phyloP scores from a whole-genome alignment of 2,888 invertebrate genomes.

The Nemurella pictetii region DNA sequence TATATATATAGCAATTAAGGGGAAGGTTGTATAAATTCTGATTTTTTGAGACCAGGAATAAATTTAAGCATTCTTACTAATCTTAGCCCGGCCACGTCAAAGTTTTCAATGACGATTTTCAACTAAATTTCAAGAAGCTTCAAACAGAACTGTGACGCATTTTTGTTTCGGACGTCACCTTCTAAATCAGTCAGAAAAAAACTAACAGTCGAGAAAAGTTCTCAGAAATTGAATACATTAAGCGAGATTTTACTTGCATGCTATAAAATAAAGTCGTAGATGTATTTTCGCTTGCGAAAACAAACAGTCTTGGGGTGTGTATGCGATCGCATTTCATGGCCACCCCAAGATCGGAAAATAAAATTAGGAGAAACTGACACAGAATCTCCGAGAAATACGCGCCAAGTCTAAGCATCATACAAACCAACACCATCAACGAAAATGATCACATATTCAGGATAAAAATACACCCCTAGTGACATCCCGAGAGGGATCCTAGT shows the following conservation, averaged over 20 bases:
- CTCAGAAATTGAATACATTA: not conserved
- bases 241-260: not conserved
- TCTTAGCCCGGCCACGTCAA: too few species aligned
- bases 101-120: not conserved
- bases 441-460: not conserved
- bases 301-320: not conserved
- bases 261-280: not conserved
- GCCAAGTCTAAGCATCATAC: not conserved
- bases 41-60: too few species aligned
- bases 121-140: not conserved
- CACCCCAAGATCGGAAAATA: not conserved
- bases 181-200: not conserved
- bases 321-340: not conserved
- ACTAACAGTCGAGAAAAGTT: not conserved
- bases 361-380: not conserved
- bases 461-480: not conserved
- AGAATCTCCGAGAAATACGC: not conserved
- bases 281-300: not conserved
- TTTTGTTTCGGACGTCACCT: not conserved
- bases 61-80: too few species aligned
- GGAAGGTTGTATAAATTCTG: too few species aligned
- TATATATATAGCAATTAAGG: too few species aligned
- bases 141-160: not conserved
- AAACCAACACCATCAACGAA: too few species aligned
- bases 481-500: not conserved